A percentile compares a stretch with the other conserved stretches of the same genome.
Evolutionary conservation across 2,113 vertebrate species (phyloP).

Genomic region (Rhea pennata): DNA sequence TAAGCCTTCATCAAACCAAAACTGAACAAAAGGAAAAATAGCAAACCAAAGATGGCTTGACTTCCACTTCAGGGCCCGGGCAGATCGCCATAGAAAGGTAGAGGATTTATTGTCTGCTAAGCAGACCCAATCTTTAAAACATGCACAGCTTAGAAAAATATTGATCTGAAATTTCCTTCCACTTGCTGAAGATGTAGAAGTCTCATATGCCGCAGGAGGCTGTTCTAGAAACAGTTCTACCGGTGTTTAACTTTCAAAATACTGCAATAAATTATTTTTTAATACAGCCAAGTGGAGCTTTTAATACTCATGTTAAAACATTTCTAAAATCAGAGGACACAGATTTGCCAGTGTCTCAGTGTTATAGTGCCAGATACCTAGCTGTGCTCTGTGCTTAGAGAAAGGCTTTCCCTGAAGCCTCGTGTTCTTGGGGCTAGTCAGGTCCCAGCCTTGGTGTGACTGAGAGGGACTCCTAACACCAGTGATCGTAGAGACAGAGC

Average conservation of each 20-base stretch:
- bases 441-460: neutral
- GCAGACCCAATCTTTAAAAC: neutral
- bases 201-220: neutral
- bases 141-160: neutral
- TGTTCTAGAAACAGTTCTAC: constrained; percentile 20
- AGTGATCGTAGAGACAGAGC: neutral
- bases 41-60: neutral
- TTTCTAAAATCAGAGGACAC: constrained; percentile 56
- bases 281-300: constrained; percentile 26
- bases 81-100: neutral
- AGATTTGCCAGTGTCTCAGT: constrained; percentile 33
- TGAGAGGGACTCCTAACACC: neutral
- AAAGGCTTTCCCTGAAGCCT: neutral
- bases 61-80: neutral
- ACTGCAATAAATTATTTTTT: constrained; percentile 18
- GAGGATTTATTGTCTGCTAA: neutral
- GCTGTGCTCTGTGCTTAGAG: neutral
- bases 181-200: neutral
- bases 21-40: neutral
- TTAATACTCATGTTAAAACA: constrained; percentile 40
- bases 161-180: neutral
- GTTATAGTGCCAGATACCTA: neutral
- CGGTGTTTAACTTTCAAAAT: constrained; percentile 46
- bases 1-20: neutral
- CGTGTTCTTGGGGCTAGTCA: neutral